Evolutionary conservation across 2,888 invertebrate genomes (phyloP).

Genomic region (Eilema caniola): DNA sequence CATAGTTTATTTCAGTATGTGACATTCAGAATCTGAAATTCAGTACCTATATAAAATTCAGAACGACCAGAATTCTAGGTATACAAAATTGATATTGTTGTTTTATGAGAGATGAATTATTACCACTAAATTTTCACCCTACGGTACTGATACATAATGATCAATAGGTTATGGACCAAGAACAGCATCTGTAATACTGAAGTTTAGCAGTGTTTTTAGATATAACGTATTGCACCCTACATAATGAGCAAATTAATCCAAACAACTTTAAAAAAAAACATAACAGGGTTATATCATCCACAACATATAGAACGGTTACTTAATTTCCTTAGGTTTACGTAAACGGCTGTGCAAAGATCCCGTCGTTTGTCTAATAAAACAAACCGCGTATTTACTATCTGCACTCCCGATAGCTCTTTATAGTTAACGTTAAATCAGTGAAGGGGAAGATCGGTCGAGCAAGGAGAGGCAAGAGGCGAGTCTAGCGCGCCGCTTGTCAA

Average conservation of each 20-base stretch:
- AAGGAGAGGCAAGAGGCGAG: slow-evolving; percentile 58
- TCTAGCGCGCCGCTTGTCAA: slow-evolving; percentile 81
- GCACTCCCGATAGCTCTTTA: slow-evolving; percentile 73
- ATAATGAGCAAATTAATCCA: neutral
- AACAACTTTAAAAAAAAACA: neutral
- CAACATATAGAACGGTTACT: slow-evolving; percentile 28
- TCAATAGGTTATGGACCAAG: no score
- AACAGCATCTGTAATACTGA: no score
- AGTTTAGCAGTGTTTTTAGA: no score
- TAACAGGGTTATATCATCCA: neutral
- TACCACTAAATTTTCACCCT: no score
- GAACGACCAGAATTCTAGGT: no score
- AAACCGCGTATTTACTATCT: slow-evolving; percentile 74
- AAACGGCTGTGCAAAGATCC: slow-evolving; percentile 53
- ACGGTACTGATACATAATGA: no score
- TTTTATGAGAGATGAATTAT: no score
- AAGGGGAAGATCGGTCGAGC: slow-evolving; percentile 77
- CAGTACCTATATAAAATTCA: no score
- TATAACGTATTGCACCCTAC: no score
- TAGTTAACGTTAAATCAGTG: slow-evolving; percentile 77
- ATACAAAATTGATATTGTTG: no score
- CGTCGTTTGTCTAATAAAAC: slow-evolving; percentile 61
- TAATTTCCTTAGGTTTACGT: slow-evolving; percentile 38
- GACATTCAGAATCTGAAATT: no score
- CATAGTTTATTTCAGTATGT: no score